Conservation (phyloP, 1,140 invertebrate genomes). For the Parasteatoda tepidariorum region DNA sequence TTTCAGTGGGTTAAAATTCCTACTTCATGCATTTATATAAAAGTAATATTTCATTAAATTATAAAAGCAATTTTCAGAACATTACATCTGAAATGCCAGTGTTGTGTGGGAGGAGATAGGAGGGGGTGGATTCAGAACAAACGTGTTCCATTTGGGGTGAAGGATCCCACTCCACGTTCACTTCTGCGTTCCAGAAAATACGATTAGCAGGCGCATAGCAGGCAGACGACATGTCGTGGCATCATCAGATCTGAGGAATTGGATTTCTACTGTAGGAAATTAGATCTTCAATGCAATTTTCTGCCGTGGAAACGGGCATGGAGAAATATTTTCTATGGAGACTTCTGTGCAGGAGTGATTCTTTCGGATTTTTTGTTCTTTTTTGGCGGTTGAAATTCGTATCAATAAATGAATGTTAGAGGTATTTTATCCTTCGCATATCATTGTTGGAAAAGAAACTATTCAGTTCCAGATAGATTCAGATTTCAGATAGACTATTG, state of each 20-base stretch:
- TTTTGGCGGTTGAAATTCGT: background rate
- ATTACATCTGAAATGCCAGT: background rate
- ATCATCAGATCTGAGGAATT: constrained; percentile 49
- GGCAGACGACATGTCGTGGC: constrained; percentile 5
- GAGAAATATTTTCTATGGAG: background rate
- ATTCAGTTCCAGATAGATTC: too few species aligned
- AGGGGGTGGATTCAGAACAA: background rate
- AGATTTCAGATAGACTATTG: too few species aligned
- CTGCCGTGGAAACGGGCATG: background rate
- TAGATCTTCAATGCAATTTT: constrained; percentile 53
- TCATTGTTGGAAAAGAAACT: too few species aligned
- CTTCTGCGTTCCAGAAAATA: constrained; percentile 18
- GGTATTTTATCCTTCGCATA: too few species aligned
- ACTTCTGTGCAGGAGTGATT: background rate
- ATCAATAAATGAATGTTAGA: background rate
- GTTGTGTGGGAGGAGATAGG: background rate
- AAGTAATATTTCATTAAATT: too few species aligned
- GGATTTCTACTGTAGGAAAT: constrained; percentile 55
- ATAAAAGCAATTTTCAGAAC: background rate
- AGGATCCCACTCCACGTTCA: background rate
- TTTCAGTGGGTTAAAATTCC: too few species aligned
- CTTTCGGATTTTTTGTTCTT: background rate
- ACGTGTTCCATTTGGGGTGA: background rate
- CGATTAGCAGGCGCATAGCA: constrained; percentile 26
- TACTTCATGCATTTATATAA: too few species aligned